A percentile compares a stretch with the other conserved stretches of the same genome.
phyloP scores from a whole-genome alignment of 1,140 invertebrate species.

The Zaprionus gabonicus region DNA sequence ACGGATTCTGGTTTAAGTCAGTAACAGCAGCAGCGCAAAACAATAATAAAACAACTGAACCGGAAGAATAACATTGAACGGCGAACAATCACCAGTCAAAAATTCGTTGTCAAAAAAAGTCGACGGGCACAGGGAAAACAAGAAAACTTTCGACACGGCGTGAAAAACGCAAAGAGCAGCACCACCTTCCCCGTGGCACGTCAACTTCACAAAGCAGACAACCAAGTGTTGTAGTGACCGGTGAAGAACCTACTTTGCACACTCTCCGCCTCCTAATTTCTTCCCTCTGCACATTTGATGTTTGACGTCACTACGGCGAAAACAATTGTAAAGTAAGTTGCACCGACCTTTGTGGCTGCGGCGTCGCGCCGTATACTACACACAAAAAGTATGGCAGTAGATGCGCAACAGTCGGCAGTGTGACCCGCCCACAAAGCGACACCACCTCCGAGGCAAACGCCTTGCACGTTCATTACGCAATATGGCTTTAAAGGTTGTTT shows the following conservation, averaged over 20 bases:
- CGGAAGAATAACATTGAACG: conserved; percentile 76
- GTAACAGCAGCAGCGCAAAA: neutral
- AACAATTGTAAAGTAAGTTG: conserved; percentile 66
- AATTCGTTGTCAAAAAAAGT: conserved; percentile 62
- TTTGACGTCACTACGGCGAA: conserved; percentile 59
- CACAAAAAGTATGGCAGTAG: conserved; percentile 21
- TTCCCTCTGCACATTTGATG: conserved; percentile 51
- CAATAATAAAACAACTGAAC: conserved; percentile 45
- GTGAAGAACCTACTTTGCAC: conserved; percentile 30
- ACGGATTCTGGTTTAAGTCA: conserved; percentile 54
- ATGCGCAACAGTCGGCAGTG: conserved; percentile 60
- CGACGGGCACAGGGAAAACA: conserved; percentile 34
- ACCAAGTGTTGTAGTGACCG: conserved; percentile 78
- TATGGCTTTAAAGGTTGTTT: conserved; percentile 40
- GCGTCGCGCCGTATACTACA: conserved; percentile 37
- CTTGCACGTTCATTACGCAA: conserved; percentile 64
- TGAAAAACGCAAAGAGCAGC: conserved; percentile 70
- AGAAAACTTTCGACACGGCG: conserved; percentile 69
- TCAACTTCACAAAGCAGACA: conserved; percentile 72
- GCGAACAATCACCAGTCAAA: conserved; percentile 78
- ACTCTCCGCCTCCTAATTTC: neutral
- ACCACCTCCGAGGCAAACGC: conserved; percentile 21
- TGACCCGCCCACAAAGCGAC: conserved; percentile 49
- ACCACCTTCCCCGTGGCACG: conserved; percentile 51
- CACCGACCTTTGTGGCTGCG: conserved; percentile 75